Percentiles rank a stretch among this genome's conserved stretches.
phyloP scores from a whole-genome alignment of 2,888 invertebrate species.

The Eueremaeus valkanovi region DNA sequence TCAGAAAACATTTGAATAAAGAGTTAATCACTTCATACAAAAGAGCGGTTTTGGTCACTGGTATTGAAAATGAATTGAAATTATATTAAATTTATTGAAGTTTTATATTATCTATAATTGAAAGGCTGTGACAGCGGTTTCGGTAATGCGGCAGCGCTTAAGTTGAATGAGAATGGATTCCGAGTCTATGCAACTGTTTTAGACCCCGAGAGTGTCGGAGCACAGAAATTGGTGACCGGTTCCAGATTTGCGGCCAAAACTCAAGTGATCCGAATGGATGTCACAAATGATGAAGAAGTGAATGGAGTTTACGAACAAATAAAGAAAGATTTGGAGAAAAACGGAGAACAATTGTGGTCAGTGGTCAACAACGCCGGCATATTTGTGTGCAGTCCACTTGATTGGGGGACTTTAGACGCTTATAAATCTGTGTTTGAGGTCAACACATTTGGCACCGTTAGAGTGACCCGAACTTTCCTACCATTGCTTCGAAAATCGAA shows the following conservation, averaged over 20 bases:
- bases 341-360: conserved; percentile 54
- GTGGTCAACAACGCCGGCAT: conserved; percentile 58
- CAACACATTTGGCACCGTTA: conserved; percentile 50
- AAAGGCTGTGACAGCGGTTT: conserved; percentile 42
- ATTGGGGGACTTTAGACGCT: conserved; percentile 54
- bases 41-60: conserved; percentile 6
- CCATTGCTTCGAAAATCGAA: conserved; percentile 49
- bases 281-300: conserved; percentile 51
- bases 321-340: conserved; percentile 28
- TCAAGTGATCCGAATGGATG: conserved; percentile 51
- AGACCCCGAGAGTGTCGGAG: conserved; percentile 35
- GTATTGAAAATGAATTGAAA: neutral
- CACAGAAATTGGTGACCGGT: conserved; percentile 7
- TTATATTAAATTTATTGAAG: neutral
- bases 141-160: conserved; percentile 33
- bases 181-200: conserved; percentile 40
- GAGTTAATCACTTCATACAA: neutral
- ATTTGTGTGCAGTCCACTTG: conserved; percentile 54
- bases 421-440: conserved; percentile 51
- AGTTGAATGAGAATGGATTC: conserved; percentile 34
- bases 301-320: conserved; percentile 38
- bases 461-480: conserved; percentile 51
- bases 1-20: neutral
- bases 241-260: conserved; percentile 41
- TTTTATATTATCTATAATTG: neutral